Evolutionary conservation across 2,113 vertebrate genomes (phyloP), one percentile per base, ranked within the genome.

Genomic region (Puffinus mauretanicus): DNA sequence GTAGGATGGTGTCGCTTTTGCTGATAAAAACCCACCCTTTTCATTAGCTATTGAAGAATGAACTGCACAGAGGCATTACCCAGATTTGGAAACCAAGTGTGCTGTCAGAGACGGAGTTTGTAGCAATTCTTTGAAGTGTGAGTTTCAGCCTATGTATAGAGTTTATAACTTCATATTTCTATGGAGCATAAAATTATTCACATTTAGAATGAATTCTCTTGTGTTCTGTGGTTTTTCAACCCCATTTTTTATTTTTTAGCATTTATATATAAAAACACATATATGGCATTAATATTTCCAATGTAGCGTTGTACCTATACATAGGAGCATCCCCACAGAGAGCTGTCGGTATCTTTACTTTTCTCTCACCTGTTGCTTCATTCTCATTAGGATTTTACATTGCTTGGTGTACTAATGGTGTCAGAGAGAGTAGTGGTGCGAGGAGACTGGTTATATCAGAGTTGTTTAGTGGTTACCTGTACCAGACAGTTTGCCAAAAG

Each of bases 51-150:
- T 46, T 82, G 80, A 86, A 89, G 75, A 93, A 86, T 60, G 93
- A 95, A 79, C 70, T 22, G 12, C 86, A 89, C 0, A 1, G 65
- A 80, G 40, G 13, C 87, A 82, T 80, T 88, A 57, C 38, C 13
- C 15, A 58, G 86, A 85, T 96, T 86, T 95, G 90, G 90, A 96
- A 97, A 91, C 60, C 71, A 97, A 81, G 92, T 69, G 42, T 40
- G 51, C 54, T 90, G 54, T 89, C 85, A 84, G 81, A 94, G n/a
- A 42, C 52, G 67, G 80, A 95, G 75, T 88, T 93, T 86, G 83
- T 79, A 79, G 69, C 61, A 57, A 26, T 79, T 58, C 61, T 93
- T 92, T 94, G 65, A 95, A 96, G 84, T 94, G 78, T 80, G 75
- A 85, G 57, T 94, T 87, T 95, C 72, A 54, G 44, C 58, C 38